These are phyloP conservation scores for Megaustenia siamemsis DNA, from an alignment of 2,888 invertebrate genomes.

Conservation along the genomic window DNA sequence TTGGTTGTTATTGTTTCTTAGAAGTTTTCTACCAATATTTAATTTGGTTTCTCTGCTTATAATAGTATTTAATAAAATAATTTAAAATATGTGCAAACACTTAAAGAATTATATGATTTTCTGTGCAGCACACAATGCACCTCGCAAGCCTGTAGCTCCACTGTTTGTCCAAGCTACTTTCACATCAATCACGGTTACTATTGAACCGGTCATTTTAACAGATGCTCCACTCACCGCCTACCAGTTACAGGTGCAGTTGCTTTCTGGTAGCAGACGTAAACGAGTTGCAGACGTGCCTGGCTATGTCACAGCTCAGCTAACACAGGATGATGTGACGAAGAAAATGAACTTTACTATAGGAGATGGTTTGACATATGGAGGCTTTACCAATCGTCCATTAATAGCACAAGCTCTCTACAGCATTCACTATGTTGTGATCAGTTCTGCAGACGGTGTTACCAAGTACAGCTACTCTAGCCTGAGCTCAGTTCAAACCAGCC, in stretches of 20 bases:
- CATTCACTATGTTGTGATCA: slow-evolving; percentile 87
- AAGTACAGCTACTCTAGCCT: slow-evolving; percentile 84
- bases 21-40: no score
- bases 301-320: slow-evolving; percentile 85
- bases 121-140: slow-evolving; percentile 84
- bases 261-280: slow-evolving; percentile 54
- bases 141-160: slow-evolving; percentile 86
- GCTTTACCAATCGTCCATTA: slow-evolving; percentile 88
- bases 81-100: no score
- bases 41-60: no score
- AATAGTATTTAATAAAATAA: no score
- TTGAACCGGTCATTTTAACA: slow-evolving; percentile 86
- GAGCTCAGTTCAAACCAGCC: slow-evolving; percentile 50
- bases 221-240: slow-evolving; percentile 90
- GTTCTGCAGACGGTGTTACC: slow-evolving; percentile 85
- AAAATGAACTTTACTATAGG: slow-evolving; percentile 86
- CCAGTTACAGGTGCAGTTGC: slow-evolving; percentile 86
- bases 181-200: slow-evolving; percentile 85
- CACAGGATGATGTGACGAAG: slow-evolving; percentile 84
- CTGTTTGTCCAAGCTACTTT: slow-evolving; percentile 84
- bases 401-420: slow-evolving; percentile 84
- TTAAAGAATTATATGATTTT: not conserved
- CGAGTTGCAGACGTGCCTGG: slow-evolving; percentile 82
- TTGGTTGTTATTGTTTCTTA: no score
- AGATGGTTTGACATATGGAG: slow-evolving; percentile 87